These are phyloP conservation scores for Carcharodon carcharias DNA, from an alignment of 2,797 vertebrate genomes.

Conservation along the genomic window DNA sequence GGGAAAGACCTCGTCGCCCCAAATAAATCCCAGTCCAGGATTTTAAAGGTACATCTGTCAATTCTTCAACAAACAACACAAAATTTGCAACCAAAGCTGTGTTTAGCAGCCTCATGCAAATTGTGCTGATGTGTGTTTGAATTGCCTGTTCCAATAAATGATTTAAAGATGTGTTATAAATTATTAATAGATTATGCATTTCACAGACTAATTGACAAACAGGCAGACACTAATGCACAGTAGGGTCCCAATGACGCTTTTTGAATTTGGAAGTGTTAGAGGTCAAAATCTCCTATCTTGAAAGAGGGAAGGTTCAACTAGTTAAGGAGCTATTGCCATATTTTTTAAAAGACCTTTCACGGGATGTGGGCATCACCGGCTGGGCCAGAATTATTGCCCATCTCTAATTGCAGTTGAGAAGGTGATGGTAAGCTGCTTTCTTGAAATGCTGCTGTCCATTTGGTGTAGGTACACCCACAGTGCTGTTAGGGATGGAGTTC, in stretches of 20 bases:
- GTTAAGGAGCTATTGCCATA: background rate
- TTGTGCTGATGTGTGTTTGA: background rate
- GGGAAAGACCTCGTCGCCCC: background rate
- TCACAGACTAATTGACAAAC: background rate
- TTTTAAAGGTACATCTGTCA: background rate
- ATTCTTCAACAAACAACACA: background rate
- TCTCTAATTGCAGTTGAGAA: no score
- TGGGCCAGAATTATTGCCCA: no score
- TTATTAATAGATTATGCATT: slow-evolving; percentile 19
- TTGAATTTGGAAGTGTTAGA: background rate
- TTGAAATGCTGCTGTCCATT: no score
- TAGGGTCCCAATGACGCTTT: background rate
- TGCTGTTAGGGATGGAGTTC: no score
- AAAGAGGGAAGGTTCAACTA: background rate
- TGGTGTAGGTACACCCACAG: no score
- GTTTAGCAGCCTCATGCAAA: background rate
- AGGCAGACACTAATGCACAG: background rate
- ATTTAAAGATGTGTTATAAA: background rate
- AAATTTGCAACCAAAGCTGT: background rate
- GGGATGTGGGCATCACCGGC: no score
- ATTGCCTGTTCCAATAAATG: background rate
- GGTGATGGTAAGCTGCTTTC: no score
- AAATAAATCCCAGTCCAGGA: background rate
- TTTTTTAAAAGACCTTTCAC: no score
- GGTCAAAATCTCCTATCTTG: background rate